A percentile compares a stretch with the other conserved stretches of the same genome.
Evolutionary conservation across 1,140 invertebrate species (phyloP).

Genomic region (Diabrotica undecimpunctata): DNA sequence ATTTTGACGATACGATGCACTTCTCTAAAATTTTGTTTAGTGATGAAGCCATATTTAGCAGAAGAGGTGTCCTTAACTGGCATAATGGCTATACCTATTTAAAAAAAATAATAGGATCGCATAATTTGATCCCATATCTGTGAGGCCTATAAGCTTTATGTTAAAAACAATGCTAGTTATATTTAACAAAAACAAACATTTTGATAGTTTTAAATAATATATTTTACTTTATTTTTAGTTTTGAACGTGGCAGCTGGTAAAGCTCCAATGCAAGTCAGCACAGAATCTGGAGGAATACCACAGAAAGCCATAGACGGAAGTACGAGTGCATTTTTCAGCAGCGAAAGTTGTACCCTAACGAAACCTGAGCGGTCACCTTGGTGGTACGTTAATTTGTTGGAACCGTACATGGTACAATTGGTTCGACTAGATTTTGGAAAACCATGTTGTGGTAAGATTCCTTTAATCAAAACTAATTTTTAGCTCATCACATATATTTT

Average conservation of each 20-base stretch:
- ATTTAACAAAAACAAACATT: too few relatives aligned
- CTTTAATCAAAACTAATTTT: slow-evolving; percentile 23
- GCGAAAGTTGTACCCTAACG: slow-evolving; percentile 84
- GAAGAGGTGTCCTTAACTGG: too few relatives aligned
- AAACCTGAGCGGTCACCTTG: slow-evolving; percentile 78
- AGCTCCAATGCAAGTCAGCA: slow-evolving; percentile 90
- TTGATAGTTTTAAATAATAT: too few relatives aligned
- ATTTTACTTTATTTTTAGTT: slow-evolving; percentile 60
- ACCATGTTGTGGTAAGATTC: slow-evolving; percentile 78
- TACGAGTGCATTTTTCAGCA: slow-evolving; percentile 75
- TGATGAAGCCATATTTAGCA: too few relatives aligned
- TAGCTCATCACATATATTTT: too few relatives aligned
- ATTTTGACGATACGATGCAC: too few relatives aligned
- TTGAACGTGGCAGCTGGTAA: slow-evolving; percentile 93
- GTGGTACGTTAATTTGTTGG: slow-evolving; percentile 95
- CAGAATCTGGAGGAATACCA: slow-evolving; percentile 77
- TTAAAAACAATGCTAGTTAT: too few relatives aligned
- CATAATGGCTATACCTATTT: too few relatives aligned
- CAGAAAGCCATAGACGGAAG: slow-evolving; percentile 90
- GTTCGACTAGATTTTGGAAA: slow-evolving; percentile 90
- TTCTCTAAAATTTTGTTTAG: too few relatives aligned
- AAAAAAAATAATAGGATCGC: too few relatives aligned
- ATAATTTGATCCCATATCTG: too few relatives aligned
- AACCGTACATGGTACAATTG: slow-evolving; percentile 92
- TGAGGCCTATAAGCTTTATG: too few relatives aligned